Evolutionary conservation across 2,797 vertebrate species (phyloP).

Genomic region (Neosilurus mollespiculum): DNA sequence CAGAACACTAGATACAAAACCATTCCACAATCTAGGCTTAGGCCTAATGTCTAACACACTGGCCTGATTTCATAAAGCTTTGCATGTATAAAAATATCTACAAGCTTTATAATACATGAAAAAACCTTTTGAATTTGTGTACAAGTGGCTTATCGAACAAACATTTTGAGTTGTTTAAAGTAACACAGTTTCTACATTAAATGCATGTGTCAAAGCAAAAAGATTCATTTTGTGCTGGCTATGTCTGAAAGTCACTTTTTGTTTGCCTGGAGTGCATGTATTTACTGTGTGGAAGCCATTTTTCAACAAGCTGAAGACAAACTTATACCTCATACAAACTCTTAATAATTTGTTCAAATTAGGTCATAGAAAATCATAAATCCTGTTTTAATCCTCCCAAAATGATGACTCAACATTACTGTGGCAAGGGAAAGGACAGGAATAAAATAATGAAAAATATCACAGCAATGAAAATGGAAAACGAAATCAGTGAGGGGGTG

Average conservation of each 20-base stretch:
- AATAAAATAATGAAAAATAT: conserved; percentile 8
- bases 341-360: neutral
- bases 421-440: neutral
- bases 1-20: conserved; percentile 75
- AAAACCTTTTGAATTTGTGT: neutral
- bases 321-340: neutral
- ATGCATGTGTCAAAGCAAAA: neutral
- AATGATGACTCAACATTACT: neutral
- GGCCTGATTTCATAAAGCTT: neutral
- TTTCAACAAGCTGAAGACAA: neutral
- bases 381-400: neutral
- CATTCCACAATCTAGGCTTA: conserved; percentile 8
- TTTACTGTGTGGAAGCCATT: neutral
- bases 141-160: neutral
- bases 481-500: neutral
- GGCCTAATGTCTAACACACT: neutral
- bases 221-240: neutral
- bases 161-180: neutral
- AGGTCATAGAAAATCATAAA: neutral
- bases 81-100: neutral
- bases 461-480: neutral
- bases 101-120: neutral
- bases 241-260: neutral
- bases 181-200: neutral
- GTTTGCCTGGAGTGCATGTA: no score